phyloP scores from a whole-genome alignment of 2,113 vertebrate species.

The Himantopus leucocephalus region DNA sequence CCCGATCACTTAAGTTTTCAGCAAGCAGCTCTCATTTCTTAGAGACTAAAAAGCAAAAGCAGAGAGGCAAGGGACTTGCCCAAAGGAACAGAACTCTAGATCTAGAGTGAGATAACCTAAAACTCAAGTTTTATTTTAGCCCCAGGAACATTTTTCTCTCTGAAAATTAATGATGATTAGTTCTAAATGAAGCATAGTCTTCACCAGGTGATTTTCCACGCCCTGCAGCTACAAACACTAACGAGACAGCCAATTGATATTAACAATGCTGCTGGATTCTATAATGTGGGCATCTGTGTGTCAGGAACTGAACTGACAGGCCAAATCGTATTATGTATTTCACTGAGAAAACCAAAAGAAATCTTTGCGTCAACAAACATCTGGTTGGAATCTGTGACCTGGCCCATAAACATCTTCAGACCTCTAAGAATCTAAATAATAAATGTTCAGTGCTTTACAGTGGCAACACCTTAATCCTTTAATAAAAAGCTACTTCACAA shows the following conservation, averaged over 20 bases:
- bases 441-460: neutral
- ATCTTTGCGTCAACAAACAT: neutral
- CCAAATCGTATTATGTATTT: neutral
- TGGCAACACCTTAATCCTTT: constrained; percentile 35
- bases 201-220: neutral
- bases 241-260: neutral
- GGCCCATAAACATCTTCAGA: neutral
- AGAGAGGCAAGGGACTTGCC: neutral
- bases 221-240: constrained; percentile 1
- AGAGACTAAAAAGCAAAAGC: neutral
- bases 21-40: neutral
- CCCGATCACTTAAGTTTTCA: neutral
- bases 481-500: constrained; percentile 43
- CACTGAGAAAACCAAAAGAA: neutral
- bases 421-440: neutral
- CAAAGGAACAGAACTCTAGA: neutral
- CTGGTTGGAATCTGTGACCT: constrained; percentile 11
- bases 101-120: neutral
- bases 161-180: neutral
- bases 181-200: neutral
- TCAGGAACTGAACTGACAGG: neutral
- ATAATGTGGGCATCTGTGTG: neutral
- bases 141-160: neutral
- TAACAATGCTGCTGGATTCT: neutral
- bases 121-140: neutral